Conservation (phyloP, 2,888 invertebrate genomes). For the Meganola albula region DNA sequence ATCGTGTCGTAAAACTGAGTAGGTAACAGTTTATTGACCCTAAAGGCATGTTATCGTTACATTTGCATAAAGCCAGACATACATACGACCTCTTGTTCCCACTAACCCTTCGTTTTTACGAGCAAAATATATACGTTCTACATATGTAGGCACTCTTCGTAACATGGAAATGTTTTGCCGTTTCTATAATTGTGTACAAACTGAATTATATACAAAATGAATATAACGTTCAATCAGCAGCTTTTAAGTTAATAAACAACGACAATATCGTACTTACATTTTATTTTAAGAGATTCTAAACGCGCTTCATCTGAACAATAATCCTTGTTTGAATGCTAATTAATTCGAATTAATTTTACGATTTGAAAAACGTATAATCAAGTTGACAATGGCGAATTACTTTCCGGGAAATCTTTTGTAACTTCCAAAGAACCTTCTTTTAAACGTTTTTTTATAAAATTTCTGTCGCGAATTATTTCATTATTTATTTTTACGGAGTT, state of each 20-base stretch:
- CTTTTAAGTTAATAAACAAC: slow-evolving; percentile 44
- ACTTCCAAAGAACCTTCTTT: slow-evolving; percentile 29
- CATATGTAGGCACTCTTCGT: too few relatives aligned
- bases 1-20: slow-evolving; percentile 69
- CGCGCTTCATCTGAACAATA: slow-evolving; percentile 56
- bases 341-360: slow-evolving; percentile 61
- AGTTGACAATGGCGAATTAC: slow-evolving; percentile 42
- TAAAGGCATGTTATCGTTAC: slow-evolving; percentile 70
- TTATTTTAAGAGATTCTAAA: slow-evolving; percentile 49
- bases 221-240: too few relatives aligned
- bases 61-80: slow-evolving; percentile 66
- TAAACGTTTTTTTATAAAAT: too few relatives aligned
- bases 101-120: slow-evolving; percentile 64
- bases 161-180: too few relatives aligned
- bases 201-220: too few relatives aligned
- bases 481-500: slow-evolving; percentile 11
- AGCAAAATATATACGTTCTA: slow-evolving; percentile 42
- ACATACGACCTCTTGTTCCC: slow-evolving; percentile 42
- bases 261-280: slow-evolving; percentile 46
- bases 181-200: too few relatives aligned
- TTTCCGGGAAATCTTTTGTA: slow-evolving; percentile 29
- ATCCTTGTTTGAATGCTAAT: slow-evolving; percentile 68
- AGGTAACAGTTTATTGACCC: slow-evolving; percentile 73
- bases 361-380: slow-evolving; percentile 48
- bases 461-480: slow-evolving; percentile 14